A percentile compares a stretch with the other conserved stretches of the same genome.
Evolutionary conservation across 1,140 invertebrate species (phyloP).

Genomic region (Ceratina calcarata): DNA sequence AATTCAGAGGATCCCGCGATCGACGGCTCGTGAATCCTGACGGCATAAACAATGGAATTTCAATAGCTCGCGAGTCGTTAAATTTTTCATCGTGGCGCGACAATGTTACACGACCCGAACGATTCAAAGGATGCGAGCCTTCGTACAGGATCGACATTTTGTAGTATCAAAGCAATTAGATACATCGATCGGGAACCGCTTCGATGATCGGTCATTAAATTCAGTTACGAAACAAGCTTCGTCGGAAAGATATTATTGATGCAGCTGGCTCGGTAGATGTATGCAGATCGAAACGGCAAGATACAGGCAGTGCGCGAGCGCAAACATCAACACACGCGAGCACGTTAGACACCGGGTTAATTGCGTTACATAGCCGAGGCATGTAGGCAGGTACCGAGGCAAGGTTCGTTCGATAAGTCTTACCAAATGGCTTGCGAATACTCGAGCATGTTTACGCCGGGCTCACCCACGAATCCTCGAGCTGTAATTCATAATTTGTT

Average conservation of each 20-base stretch:
- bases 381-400: conserved; percentile 24
- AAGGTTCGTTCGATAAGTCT: conserved; percentile 52
- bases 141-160: neutral
- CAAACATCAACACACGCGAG: neutral
- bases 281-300: conserved; percentile 24
- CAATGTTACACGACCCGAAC: neutral
- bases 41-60: conserved; percentile 19
- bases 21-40: neutral
- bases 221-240: conserved; percentile 20
- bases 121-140: neutral
- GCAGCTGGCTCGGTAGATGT: conserved; percentile 1
- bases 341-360: conserved; percentile 45
- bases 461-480: conserved; percentile 41
- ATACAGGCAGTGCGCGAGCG: neutral
- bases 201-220: conserved; percentile 39
- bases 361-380: conserved; percentile 44
- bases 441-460: conserved; percentile 50
- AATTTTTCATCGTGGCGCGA: neutral
- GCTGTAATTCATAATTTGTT: conserved; percentile 13
- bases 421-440: conserved; percentile 43
- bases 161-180: conserved; percentile 9
- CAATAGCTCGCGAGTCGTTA: neutral
- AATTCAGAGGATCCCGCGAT: conserved; percentile 5
- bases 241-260: conserved; percentile 19
- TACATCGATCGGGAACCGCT: neutral